Evolutionary conservation across 2,888 invertebrate genomes (phyloP).

Genomic region (Eupithecia tripunctaria): DNA sequence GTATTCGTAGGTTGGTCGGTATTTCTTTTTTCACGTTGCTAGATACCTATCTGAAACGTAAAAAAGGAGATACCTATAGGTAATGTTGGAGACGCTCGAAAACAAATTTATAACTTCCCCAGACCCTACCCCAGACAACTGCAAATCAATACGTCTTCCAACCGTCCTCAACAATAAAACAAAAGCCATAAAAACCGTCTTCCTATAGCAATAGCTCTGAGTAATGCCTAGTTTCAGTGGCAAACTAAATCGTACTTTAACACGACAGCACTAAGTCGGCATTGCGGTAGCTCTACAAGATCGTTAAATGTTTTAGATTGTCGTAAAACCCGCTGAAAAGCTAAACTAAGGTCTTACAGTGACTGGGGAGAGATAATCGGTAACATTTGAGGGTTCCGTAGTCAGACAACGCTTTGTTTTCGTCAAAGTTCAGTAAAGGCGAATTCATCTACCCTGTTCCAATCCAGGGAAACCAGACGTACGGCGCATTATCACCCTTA

Average conservation of each 20-base stretch:
- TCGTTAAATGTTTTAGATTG: slow-evolving; percentile 35
- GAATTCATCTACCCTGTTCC: background rate
- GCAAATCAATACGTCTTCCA: slow-evolving; percentile 7
- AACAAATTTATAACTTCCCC: background rate
- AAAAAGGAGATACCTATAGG: no score
- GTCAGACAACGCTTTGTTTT: background rate
- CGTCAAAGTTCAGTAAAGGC: background rate
- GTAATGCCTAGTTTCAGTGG: slow-evolving; percentile 20
- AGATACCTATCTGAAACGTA: no score
- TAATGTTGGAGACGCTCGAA: no score
- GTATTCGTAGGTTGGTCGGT: no score
- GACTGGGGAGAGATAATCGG: slow-evolving; percentile 16
- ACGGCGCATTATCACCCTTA: background rate
- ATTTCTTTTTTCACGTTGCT: no score
- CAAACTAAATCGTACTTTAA: slow-evolving; percentile 52
- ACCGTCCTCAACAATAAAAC: slow-evolving; percentile 7
- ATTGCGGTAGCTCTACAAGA: slow-evolving; percentile 44
- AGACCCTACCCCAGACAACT: background rate
- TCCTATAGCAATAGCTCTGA: background rate
- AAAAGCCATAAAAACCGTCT: slow-evolving; percentile 7
- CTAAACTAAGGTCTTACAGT: slow-evolving; percentile 8
- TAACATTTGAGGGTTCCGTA: background rate
- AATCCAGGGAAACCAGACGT: background rate
- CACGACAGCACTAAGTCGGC: slow-evolving; percentile 51
- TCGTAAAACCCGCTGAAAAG: slow-evolving; percentile 34